Evolutionary conservation across 1,140 invertebrate species (phyloP).

Genomic region (Vollenhovia emeryi): DNA sequence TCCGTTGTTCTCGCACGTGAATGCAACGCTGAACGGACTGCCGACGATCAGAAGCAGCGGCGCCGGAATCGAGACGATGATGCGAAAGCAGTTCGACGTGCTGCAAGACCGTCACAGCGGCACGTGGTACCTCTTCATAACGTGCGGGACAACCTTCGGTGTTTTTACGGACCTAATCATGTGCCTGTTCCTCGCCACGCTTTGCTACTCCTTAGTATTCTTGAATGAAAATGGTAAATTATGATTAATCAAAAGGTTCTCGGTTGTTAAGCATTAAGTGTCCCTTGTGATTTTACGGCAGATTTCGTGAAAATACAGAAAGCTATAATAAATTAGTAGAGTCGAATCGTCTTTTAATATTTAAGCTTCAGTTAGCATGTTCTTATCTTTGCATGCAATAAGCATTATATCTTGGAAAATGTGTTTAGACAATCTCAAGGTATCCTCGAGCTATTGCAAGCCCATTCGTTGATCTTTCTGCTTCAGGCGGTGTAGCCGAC

Average conservation of each 20-base stretch:
- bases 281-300: slow-evolving; percentile 72
- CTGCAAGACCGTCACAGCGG: slow-evolving; percentile 89
- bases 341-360: slow-evolving; percentile 67
- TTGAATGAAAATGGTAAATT: slow-evolving; percentile 73
- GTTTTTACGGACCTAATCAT: slow-evolving; percentile 75
- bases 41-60: slow-evolving; percentile 92
- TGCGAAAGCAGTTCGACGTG: slow-evolving; percentile 90
- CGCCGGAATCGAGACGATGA: slow-evolving; percentile 85
- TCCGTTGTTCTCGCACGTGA: slow-evolving; percentile 94
- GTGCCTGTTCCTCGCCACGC: slow-evolving; percentile 70
- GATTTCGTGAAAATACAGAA: slow-evolving; percentile 87
- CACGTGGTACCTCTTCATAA: slow-evolving; percentile 88
- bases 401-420: not conserved
- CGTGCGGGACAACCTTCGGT: slow-evolving; percentile 86
- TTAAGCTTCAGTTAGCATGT: not conserved
- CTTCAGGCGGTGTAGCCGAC: slow-evolving; percentile 80
- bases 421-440: not conserved
- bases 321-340: slow-evolving; percentile 86
- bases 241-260: not conserved
- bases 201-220: slow-evolving; percentile 83
- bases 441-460: slow-evolving; percentile 4
- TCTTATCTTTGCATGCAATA: not conserved
- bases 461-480: slow-evolving; percentile 1
- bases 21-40: slow-evolving; percentile 91
- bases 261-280: not conserved